phyloP scores from a whole-genome alignment of 2,113 vertebrate genomes.

The Dasyprocta punctata region DNA sequence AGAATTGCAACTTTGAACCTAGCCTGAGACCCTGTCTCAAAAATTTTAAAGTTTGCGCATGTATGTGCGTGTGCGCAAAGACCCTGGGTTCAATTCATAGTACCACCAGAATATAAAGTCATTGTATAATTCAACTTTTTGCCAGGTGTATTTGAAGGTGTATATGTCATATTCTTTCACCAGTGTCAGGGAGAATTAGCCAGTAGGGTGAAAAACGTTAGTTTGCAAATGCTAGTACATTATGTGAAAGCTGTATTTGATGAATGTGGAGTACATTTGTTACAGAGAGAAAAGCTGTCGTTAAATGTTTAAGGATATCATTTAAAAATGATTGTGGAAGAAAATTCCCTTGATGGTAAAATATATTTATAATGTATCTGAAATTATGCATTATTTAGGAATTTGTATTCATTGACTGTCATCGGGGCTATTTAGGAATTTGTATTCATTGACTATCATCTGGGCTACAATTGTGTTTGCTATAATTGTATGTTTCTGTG shows the following conservation, averaged over 20 bases:
- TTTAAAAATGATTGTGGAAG: conserved; percentile 43
- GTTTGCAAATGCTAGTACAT: neutral
- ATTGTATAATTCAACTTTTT: conserved; percentile 31
- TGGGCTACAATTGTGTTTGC: conserved; percentile 14
- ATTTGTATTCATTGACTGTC: conserved; percentile 14
- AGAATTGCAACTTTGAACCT: neutral
- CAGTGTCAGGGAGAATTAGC: neutral
- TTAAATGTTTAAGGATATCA: conserved; percentile 57
- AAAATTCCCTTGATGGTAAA: conserved; percentile 15
- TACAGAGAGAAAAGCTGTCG: conserved; percentile 23
- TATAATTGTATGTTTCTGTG: neutral
- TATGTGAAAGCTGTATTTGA: conserved; percentile 23
- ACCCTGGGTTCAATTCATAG: neutral
- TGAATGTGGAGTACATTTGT: conserved; percentile 37
- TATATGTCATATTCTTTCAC: conserved; percentile 32
- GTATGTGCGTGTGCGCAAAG: neutral
- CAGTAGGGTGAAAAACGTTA: conserved; percentile 18
- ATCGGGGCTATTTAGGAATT: conserved; percentile 5
- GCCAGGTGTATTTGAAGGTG: conserved; percentile 9
- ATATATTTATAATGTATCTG: neutral
- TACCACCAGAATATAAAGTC: neutral
- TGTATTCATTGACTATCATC: conserved; percentile 12
- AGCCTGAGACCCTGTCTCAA: neutral
- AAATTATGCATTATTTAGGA: conserved; percentile 1
- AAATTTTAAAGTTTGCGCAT: neutral